Base-by-base conservation (phyloP, 2,113 vertebrate species). In the Acanthisitta chloris region DNA sequence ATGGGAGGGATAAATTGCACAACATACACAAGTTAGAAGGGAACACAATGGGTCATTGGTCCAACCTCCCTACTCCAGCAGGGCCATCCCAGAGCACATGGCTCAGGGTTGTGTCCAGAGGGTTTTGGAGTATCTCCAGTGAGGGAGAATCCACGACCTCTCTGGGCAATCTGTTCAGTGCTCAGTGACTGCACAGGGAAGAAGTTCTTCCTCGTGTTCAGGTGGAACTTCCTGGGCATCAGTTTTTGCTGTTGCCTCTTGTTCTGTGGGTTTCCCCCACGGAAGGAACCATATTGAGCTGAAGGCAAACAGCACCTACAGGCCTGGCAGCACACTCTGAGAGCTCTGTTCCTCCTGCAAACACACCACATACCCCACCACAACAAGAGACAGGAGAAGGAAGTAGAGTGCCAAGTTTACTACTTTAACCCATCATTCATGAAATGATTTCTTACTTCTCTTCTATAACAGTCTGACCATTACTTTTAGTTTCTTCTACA, bases 401-500 rank as follows among this genome's bases (percentile, higher is more conserved):
- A 92, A 20, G 61, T 67, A 52, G 36, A 86, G 73, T 36, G 34
- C 36, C 77, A 90, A 88, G 57, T 86, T 94, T 69, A 94, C 85
- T 94, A 46, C 13, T 90, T 93, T 84, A 96, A 96, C 59, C 65
- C 61, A 88, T 65, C 80, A 81, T 83, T 95, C 89, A 95, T 77
- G 72, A 83, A 86, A 92, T 61, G 5, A 74, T 54, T 19, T 96
- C 99, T 99, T 99, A 99, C 99, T 99, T 99, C 95, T 99, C 99
- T 94, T 99, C 99, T 77, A 97, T 97, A 92, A 98, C 97, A 85
- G 98, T 99, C 96, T 99, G 99, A 91, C 99, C 99, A 10, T 99
- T 99, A 96, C 98, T 99, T 97, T 98, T 99, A 85, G 98, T 98
- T 96, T 99, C 99, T 93, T 99, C 99, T 65, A 99, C 94, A 90